phyloP scores from a whole-genome alignment of 2,888 invertebrate species.

The Bedellia somnulentella region DNA sequence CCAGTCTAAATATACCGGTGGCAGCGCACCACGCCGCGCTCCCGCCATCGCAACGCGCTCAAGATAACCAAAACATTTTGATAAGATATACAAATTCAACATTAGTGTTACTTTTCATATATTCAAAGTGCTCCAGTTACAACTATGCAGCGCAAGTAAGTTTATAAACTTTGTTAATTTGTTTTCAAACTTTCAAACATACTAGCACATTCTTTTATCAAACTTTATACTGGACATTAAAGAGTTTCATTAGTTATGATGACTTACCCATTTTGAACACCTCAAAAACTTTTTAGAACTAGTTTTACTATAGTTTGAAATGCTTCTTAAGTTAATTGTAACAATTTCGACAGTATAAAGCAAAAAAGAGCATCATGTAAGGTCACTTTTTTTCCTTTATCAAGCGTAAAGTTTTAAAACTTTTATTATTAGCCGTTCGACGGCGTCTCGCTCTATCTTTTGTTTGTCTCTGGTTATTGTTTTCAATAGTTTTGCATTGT shows the following conservation, averaged over 20 bases:
- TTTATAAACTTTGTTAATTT: conserved; percentile 20
- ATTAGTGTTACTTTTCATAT: conserved; percentile 23
- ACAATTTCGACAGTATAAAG: no score
- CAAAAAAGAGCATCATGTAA: conserved; percentile 14
- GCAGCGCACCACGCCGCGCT: conserved; percentile 30
- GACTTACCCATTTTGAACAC: no score
- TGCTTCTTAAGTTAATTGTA: no score
- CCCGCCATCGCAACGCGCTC: conserved; percentile 21
- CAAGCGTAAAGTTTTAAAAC: conserved; percentile 3
- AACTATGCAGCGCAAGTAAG: conserved; percentile 47
- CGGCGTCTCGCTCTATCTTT: conserved; percentile 11
- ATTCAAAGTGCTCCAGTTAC: conserved; percentile 20
- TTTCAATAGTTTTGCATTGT: no score
- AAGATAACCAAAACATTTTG: conserved; percentile 32
- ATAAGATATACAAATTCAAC: conserved; percentile 42
- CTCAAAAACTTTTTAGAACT: no score
- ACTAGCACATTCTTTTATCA: no score
- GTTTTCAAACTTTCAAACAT: no score
- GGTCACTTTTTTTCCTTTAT: conserved; percentile 6
- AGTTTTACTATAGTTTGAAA: no score
- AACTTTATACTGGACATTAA: no score
- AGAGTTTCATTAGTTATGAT: no score
- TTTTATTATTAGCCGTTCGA: conserved; percentile 4
- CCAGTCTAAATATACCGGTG: conserved; percentile 56
- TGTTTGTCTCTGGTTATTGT: no score